Base-by-base conservation (phyloP, 1,140 invertebrate species). In the Solen grandis region DNA sequence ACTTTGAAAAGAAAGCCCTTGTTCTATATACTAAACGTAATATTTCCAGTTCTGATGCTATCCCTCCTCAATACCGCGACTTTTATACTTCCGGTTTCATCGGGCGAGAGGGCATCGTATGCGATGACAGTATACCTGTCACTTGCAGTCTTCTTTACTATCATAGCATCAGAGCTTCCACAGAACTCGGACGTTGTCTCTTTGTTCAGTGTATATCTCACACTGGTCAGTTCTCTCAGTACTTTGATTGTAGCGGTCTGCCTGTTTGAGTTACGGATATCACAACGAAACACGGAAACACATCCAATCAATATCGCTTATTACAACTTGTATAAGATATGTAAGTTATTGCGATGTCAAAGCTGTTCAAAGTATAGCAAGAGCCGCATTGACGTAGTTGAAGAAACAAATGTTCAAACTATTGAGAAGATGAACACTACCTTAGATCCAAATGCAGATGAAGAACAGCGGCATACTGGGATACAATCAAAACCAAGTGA, bases 41-140 rank as follows among this genome's bases (percentile, higher is more conserved):
- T 87, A 2, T 19, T 84, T 2, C 86, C 86, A 2, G 55, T 87
- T 0, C 25, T 87, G 14, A 65, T 87, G 0, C 31, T 87, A 0
- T 82, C 82, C 8, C 27, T 84, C 27, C 31, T 87, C 2, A 84
- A 83, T 31, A 70, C 81, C 4, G 74, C 76, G n/a, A 73, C 70
- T 0, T 87, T 84, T 65, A 41, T 84, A 0, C 60, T 87, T 5
- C 86, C 85, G 5, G 38, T 65, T 0, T 73, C 83, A 4, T 69
- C 79, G 25, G 74, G 74, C 1, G 62, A 76, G 19, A 76, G 66
- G 33, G 60, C 74, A 8, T 19, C 46, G 13, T 76, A 65, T 57
- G 60, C 62, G 16, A 50, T 76, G 13, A 76, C 74, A 5, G 74
- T 76, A n/a, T 76, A 65, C 31, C 62, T 76, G 19, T 60, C 74